phyloP scores from a whole-genome alignment of 2,797 vertebrate species.

The Enteromius viviparus region DNA sequence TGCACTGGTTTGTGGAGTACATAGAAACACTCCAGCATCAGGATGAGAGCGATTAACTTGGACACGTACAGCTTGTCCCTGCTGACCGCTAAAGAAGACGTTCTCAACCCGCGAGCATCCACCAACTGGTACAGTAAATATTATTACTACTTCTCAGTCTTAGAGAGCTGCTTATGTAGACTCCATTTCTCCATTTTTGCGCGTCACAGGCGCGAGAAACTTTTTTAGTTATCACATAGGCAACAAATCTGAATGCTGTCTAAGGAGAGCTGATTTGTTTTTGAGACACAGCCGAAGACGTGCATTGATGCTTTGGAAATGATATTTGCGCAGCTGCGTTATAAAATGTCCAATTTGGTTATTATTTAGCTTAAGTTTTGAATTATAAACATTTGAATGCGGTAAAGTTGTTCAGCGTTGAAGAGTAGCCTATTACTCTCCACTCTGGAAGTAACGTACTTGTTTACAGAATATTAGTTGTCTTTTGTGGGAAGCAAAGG shows the following conservation, averaged over 20 bases:
- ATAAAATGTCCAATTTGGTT: background rate
- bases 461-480: background rate
- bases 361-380: background rate
- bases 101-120: constrained; percentile 80
- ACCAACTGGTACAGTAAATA: constrained; percentile 82
- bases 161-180: background rate
- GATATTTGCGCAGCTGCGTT: background rate
- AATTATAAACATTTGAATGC: background rate
- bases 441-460: background rate
- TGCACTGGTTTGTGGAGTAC: constrained; percentile 22
- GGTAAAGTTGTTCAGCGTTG: background rate
- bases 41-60: constrained; percentile 78
- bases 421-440: background rate
- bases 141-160: background rate
- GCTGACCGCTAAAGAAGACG: constrained; percentile 86
- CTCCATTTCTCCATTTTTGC: background rate
- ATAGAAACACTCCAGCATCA: constrained; percentile 33
- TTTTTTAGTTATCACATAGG: background rate
- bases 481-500: background rate
- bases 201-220: background rate
- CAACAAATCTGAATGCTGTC: background rate
- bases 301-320: background rate
- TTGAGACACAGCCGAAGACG: constrained; percentile 8
- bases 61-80: constrained; percentile 86
- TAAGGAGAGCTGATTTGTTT: background rate